Percentiles rank a stretch among this genome's conserved stretches.
These are phyloP conservation scores for Mormyrus iriodes DNA, from an alignment of 2,113 vertebrate species.

Conservation along the genomic window DNA sequence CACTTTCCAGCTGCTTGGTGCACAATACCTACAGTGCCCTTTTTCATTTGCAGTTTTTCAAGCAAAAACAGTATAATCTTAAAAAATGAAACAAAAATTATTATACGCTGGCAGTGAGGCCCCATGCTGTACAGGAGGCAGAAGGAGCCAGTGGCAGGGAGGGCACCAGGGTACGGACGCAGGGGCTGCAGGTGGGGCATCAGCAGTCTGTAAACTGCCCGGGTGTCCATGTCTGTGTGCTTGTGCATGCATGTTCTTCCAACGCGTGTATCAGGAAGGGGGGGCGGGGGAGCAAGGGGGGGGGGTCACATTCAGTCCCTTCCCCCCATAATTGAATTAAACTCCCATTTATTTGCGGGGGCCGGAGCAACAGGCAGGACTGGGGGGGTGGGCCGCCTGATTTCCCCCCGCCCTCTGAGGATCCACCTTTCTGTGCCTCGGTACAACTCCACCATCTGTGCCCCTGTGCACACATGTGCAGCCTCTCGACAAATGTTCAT, in stretches of 20 bases:
- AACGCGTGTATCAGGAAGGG: conserved; percentile 29
- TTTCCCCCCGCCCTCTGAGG: conserved; percentile 84
- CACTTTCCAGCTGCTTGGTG: too few relatives aligned
- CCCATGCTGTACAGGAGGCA: conserved; percentile 63
- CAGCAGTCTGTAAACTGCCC: conserved; percentile 75
- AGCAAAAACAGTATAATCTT: too few relatives aligned
- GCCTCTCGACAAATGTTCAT: conserved; percentile 78
- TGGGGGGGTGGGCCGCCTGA: conserved; percentile 63
- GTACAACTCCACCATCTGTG: conserved; percentile 85
- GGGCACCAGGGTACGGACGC: conserved; percentile 68
- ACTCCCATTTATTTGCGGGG: conserved; percentile 89
- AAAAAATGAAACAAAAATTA: not conserved
- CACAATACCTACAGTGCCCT: too few relatives aligned
- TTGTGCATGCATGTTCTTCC: conserved; percentile 37
- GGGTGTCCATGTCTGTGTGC: not conserved
- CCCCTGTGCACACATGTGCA: conserved; percentile 77
- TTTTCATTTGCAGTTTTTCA: too few relatives aligned
- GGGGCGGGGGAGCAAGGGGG: too few relatives aligned
- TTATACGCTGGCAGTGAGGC: conserved; percentile 47
- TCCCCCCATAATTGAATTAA: conserved; percentile 82
- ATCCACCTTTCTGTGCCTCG: conserved; percentile 80
- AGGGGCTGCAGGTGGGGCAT: conserved; percentile 69
- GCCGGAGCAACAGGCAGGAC: conserved; percentile 77
- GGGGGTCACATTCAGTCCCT: conserved; percentile 71
- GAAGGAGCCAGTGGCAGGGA: conserved; percentile 72